Base-by-base conservation (phyloP, 2,888 invertebrate species). In the Chirona hameri region DNA sequence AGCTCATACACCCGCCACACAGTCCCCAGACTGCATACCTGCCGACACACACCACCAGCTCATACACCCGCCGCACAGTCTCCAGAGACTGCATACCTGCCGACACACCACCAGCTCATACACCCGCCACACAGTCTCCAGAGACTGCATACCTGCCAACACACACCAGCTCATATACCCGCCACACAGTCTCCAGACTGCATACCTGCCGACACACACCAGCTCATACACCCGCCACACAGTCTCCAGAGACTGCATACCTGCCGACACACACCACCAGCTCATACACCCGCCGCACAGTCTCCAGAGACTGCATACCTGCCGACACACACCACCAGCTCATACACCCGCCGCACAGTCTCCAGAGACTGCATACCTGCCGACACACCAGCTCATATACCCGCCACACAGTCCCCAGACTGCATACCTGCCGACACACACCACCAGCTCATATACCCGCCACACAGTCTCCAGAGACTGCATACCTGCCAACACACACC, bases 291-390 rank as follows among this genome's bases (percentile, higher is more conserved):
- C 90, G 89, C 84, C 91, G 89, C 15, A 95, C 91, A 2, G 91
- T 92, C 79, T 89, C 87, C 85, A 93, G 91, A 90, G n/a, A n/a
- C 85, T 92, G 92, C 95, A 95, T 95, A 24, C 95, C 94, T 92
- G 76, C n/a, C 57, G 57, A 21, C 14, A 65, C 55, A 21, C 24
- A 90, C n/a, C n/a, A n/a, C 90, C 84, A 90, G 90, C 52, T 91
- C 88, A 86, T 93, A 92, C 81, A 94, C 92, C 81, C 90, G 89
- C 84, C 91, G 89, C 15, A 95, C 91, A 2, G 91, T 92, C 79
- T 89, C 87, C 85, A 93, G 90, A 84, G 91, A 90, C 85, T 92
- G 92, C 95, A 95, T 95, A 24, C 95, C 94, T 90, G 86, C n/a
- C 57, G 57, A 21, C 14, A 65, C 4, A 21, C 24, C 69, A 90